Evolutionary conservation across 2,888 invertebrate genomes (phyloP), one percentile per base, ranked within the genome.

Genomic region (Aphrophora alni): DNA sequence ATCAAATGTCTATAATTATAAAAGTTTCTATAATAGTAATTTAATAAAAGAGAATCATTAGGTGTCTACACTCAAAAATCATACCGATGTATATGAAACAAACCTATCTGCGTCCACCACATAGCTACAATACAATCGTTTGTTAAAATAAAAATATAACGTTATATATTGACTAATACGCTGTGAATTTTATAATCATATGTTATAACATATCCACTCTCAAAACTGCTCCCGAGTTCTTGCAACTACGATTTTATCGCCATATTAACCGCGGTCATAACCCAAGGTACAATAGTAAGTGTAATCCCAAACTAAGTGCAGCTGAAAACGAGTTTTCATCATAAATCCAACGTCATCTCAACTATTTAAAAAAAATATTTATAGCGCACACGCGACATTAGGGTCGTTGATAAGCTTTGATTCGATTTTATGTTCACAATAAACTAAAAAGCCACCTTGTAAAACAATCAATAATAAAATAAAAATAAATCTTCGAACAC

Each of bases 361-460:
- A 44, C 44, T 44, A 33, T 33, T 33, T 33, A 17, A 44, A 44
- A 17, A 7, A 44, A 17, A 7, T 4, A 8, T 44, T 44, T 44
- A 44, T 17, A 44, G 17, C 44, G 8, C 44, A 17, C 44, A 17
- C 44, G 44, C 44, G 14, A 44, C 44, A 17, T 44, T 17, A 44
- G 44, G 17, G 2, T 12, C 44, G 10, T 44, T 44, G 44, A 44
- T 59, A 59, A 59, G 59, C 59, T 59, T 59, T 14, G 21, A 21
- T 21, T 59, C 59, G 21, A 10, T 21, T 59, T 59, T 59, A 59
- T 59, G 59, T 59, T 4, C n/a, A n/a, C 59, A 59, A 59, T 59
- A 59, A 59, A 59, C 21, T 59, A 59, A 59, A 59, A 59, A 59
- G 59, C 59, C 59, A 59, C 59, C 59, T 59, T 59, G 59, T 59